Evolutionary conservation across 2,888 invertebrate genomes (phyloP).

Genomic region (Mechanitis mazaeus): DNA sequence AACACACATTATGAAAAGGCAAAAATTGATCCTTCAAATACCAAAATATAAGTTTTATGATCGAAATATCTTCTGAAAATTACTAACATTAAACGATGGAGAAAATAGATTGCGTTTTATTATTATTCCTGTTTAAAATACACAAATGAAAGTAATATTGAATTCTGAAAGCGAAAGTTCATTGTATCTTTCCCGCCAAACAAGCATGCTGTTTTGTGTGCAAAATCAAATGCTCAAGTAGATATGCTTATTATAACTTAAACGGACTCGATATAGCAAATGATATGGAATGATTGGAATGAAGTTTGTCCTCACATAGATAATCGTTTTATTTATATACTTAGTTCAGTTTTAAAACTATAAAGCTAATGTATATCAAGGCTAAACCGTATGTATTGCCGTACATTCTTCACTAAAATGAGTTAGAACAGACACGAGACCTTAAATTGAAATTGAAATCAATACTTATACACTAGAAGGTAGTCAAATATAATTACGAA

Average conservation of each 20-base stretch:
- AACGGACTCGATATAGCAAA: not conserved
- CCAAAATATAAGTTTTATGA: not conserved
- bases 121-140: conserved; percentile 1
- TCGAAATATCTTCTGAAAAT: not conserved
- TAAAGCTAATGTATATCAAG: too few species aligned
- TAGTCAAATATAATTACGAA: too few species aligned
- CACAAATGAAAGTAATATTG: conserved; percentile 4
- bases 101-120: conserved; percentile 3
- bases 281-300: not conserved
- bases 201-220: not conserved
- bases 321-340: not conserved
- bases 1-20: not conserved
- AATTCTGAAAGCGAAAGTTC: conserved; percentile 4
- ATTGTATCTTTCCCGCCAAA: conserved; percentile 6
- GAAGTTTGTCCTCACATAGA: not conserved
- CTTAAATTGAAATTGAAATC: too few species aligned
- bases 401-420: too few species aligned
- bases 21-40: conserved; percentile 4
- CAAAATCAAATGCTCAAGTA: not conserved
- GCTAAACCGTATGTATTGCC: too few species aligned
- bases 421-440: too few species aligned
- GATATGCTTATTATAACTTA: not conserved
- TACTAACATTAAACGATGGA: not conserved
- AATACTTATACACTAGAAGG: too few species aligned
- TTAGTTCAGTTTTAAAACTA: not conserved